These are phyloP conservation scores for Hypselothyrea guttata DNA, from an alignment of 2,888 invertebrate species.

Conservation along the genomic window DNA sequence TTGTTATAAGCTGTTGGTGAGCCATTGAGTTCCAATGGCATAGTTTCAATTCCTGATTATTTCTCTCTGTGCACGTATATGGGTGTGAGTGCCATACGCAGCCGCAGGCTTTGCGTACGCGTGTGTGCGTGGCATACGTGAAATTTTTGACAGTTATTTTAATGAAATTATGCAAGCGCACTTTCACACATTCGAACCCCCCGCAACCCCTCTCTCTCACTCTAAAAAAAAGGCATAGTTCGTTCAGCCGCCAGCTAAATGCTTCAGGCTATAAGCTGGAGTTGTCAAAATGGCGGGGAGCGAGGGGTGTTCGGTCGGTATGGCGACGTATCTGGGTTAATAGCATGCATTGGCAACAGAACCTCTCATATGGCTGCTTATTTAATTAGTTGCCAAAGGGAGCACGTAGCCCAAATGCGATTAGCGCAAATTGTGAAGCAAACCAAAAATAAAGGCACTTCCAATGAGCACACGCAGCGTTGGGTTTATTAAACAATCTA, in stretches of 20 bases:
- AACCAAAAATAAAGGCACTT: not conserved
- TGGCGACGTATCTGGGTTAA: constrained; percentile 59
- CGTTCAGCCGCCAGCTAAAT: not conserved
- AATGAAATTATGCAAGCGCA: constrained; percentile 77
- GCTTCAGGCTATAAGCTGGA: constrained; percentile 10
- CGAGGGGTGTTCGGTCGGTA: not conserved
- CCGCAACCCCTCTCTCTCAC: not conserved
- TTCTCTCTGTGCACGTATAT: not conserved
- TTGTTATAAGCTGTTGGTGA: no score
- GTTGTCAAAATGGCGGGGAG: constrained; percentile 7
- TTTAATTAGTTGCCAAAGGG: constrained; percentile 56
- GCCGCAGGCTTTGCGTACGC: constrained; percentile 41
- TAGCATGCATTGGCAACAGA: constrained; percentile 53
- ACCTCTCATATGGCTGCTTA: constrained; percentile 43
- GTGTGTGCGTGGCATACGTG: constrained; percentile 50
- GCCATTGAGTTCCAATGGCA: no score
- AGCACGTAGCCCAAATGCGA: constrained; percentile 15
- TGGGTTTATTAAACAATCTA: not conserved
- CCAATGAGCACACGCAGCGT: no score
- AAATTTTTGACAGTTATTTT: constrained; percentile 77
- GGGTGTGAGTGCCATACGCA: constrained; percentile 9
- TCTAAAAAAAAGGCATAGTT: no score
- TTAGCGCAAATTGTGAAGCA: not conserved
- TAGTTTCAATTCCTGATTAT: no score
- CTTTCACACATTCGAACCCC: constrained; percentile 63